These are phyloP conservation scores for Agonum fuliginosum DNA, from an alignment of 2,888 invertebrate species.

Conservation along the genomic window DNA sequence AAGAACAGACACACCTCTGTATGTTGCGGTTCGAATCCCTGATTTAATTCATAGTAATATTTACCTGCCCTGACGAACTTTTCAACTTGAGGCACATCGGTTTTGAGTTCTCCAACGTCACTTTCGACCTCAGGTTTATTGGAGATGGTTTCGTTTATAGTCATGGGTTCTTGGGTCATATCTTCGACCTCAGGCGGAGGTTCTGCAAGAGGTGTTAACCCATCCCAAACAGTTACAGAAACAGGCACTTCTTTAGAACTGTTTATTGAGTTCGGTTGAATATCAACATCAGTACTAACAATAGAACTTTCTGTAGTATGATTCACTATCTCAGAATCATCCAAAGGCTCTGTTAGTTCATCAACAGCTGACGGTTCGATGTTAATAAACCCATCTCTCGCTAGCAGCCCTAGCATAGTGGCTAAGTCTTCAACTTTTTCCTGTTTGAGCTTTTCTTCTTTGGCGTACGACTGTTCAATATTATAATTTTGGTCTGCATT, in stretches of 20 bases:
- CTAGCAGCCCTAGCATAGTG: slow-evolving; percentile 78
- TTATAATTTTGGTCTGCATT: slow-evolving; percentile 84
- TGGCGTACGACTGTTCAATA: slow-evolving; percentile 88
- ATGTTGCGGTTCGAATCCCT: no score
- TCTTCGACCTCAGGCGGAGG: slow-evolving; percentile 54
- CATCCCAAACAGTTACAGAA: slow-evolving; percentile 69
- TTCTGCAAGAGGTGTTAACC: slow-evolving; percentile 65
- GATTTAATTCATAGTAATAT: no score
- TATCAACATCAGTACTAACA: slow-evolving; percentile 51
- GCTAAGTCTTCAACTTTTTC: slow-evolving; percentile 78
- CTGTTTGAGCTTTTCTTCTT: slow-evolving; percentile 83
- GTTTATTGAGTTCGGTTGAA: slow-evolving; percentile 62
- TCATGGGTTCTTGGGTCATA: slow-evolving; percentile 56
- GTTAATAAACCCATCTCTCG: slow-evolving; percentile 81
- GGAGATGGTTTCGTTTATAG: slow-evolving; percentile 60
- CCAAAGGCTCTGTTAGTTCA: slow-evolving; percentile 71
- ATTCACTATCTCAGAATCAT: slow-evolving; percentile 60
- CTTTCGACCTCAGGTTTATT: slow-evolving; percentile 46
- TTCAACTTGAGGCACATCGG: slow-evolving; percentile 75
- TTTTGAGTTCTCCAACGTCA: slow-evolving; percentile 68
- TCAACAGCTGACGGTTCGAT: slow-evolving; percentile 81
- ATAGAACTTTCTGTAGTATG: slow-evolving; percentile 63
- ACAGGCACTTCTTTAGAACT: slow-evolving; percentile 63
- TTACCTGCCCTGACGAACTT: slow-evolving; percentile 77
- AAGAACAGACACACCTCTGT: no score